Evolutionary conservation across 2,113 vertebrate species (phyloP).

Genomic region (Sciurus niger): DNA sequence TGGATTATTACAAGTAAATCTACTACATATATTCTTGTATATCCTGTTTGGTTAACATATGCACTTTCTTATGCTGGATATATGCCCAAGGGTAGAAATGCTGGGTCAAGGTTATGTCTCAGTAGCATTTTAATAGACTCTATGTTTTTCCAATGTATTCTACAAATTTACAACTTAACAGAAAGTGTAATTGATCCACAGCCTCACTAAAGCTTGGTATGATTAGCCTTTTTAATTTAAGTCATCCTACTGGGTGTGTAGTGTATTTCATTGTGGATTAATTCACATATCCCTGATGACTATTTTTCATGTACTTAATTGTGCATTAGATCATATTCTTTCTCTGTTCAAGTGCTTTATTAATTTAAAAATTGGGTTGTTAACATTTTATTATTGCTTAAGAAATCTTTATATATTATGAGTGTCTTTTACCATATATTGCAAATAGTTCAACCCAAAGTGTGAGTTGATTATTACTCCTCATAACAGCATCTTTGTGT

Average conservation of each 20-base stretch:
- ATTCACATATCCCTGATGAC: neutral
- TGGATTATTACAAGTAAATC: neutral
- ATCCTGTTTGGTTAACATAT: neutral
- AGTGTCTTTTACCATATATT: neutral
- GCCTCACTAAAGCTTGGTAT: neutral
- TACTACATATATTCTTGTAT: too few species aligned
- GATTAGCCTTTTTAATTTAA: neutral
- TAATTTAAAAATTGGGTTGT: neutral
- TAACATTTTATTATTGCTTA: neutral
- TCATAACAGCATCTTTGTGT: neutral
- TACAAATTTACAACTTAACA: neutral
- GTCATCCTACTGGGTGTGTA: neutral
- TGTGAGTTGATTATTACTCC: neutral
- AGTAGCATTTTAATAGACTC: neutral
- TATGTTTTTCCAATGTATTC: neutral
- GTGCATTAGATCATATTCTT: neutral
- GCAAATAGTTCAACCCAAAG: neutral
- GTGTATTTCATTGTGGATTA: neutral
- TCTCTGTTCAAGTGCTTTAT: neutral
- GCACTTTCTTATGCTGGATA: neutral
- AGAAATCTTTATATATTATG: neutral
- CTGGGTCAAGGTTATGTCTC: neutral
- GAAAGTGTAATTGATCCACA: neutral
- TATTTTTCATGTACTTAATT: neutral
- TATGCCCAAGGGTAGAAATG: neutral